A percentile compares a stretch with the other conserved stretches of the same genome.
These are phyloP conservation scores for Pollenia labialis DNA, from an alignment of 2,888 invertebrate genomes.

Conservation along the genomic window DNA sequence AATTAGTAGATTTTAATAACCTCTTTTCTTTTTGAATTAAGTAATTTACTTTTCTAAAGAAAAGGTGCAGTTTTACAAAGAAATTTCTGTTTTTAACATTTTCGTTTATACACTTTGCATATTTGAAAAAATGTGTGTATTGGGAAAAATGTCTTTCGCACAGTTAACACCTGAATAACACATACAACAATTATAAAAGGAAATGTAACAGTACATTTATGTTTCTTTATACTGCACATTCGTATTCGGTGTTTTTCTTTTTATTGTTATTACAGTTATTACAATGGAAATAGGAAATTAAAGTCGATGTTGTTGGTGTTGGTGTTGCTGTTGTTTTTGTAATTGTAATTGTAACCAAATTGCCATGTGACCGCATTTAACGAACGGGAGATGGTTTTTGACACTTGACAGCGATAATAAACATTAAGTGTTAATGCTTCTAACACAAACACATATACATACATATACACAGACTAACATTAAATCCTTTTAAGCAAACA, in stretches of 20 bases:
- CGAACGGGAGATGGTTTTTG: conserved; percentile 40
- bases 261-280: conserved; percentile 55
- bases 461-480: not conserved
- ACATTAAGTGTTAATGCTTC: conserved; percentile 63
- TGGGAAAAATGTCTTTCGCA: not conserved
- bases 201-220: conserved; percentile 36
- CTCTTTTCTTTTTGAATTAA: too few relatives aligned
- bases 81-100: too few relatives aligned
- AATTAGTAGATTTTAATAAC: too few relatives aligned
- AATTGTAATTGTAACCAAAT: conserved; percentile 39
- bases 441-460: conserved; percentile 11
- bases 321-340: not conserved
- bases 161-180: not conserved
- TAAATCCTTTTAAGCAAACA: not conserved
- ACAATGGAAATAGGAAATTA: conserved; percentile 31
- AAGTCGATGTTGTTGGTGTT: not conserved
- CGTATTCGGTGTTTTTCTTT: conserved; percentile 12
- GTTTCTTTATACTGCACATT: not conserved
- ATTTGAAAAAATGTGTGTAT: too few relatives aligned
- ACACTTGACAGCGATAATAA: conserved; percentile 66
- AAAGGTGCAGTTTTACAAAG: too few relatives aligned
- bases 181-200: conserved; percentile 2
- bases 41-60: too few relatives aligned
- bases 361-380: conserved; percentile 49
- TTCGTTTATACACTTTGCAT: too few relatives aligned